Base-by-base conservation (phyloP, 2,113 vertebrate species). In the Mohoua ochrocephala region DNA sequence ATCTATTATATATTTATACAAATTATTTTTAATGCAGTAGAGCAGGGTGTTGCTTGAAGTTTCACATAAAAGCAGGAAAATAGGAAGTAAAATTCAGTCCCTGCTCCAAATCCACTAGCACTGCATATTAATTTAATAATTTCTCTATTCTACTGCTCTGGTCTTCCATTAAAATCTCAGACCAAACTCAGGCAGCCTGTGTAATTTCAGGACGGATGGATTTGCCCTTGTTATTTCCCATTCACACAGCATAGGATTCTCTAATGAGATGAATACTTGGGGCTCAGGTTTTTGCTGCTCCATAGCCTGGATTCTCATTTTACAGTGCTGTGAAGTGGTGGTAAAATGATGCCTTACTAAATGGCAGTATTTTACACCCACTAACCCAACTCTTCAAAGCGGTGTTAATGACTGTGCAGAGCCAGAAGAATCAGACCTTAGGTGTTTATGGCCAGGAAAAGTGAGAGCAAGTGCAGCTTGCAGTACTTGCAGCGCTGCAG, bases 341-440 rank as follows among this genome's bases (percentile, higher is more conserved):
- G 59, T 70, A 83, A 91, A 94, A 86, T 37, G 82, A 47, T 71
- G 44, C 37, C 52, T 77, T 88, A 74, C 47, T 88, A 74, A 95
- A 77, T 59, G 71, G 50, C 47, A 74, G 79, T 65, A 68, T 97
- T 95, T 95, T 94, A 78, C 71, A 92, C 42, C 30, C 85, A 44
- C 85, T 78, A 88, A 71, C 82, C 67, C 74, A 85, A 37, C 47
- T 56, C 74, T 91, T 85, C 78, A 84, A 84, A 85, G 54, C 0
- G 0, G 21, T 8, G 50, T 61, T 87, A 85, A 91, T 87, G 89
- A 93, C 52, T 47, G 79, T 0, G 4, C n/a, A 77, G 79, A 93
- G 75, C 19, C 70, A 90, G 67, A 69, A 85, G 79, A 73, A 30
- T 74, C 78, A 91, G 53, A 47, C n/a, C 35, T 27, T 30, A 35